phyloP scores from a whole-genome alignment of 2,113 vertebrate species.

The Pachyramphus minor region DNA sequence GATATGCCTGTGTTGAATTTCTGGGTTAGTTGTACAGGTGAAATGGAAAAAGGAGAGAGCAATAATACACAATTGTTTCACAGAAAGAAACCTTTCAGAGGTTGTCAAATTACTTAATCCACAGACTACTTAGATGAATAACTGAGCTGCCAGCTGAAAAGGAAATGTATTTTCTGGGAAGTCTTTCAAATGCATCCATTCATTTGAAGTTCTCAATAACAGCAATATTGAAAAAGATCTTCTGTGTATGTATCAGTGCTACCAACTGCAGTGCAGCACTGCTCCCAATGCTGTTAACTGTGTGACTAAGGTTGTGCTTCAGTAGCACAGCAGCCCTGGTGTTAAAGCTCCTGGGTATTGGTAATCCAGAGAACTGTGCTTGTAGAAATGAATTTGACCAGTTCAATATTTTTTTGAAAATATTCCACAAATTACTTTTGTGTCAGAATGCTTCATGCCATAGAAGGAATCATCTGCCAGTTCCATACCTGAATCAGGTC shows the following conservation, averaged over 20 bases:
- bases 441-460: neutral
- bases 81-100: constrained; percentile 36
- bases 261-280: neutral
- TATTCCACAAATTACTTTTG: neutral
- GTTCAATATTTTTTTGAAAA: neutral
- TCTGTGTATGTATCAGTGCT: neutral
- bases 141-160: constrained; percentile 29
- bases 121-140: constrained; percentile 36
- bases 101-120: constrained; percentile 56
- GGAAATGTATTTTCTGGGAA: constrained; percentile 36
- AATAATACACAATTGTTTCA: constrained; percentile 26
- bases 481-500: neutral
- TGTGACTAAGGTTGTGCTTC: neutral
- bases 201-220: constrained; percentile 18
- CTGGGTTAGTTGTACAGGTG: neutral
- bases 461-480: neutral
- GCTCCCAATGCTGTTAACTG: neutral
- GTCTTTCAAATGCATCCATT: constrained; percentile 49
- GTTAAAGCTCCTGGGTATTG: neutral
- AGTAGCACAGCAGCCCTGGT: neutral
- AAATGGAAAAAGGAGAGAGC: constrained; percentile 10
- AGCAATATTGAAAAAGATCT: constrained; percentile 41
- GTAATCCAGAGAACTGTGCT: neutral
- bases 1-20: neutral
- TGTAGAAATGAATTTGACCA: neutral